phyloP scores from a whole-genome alignment of 1,140 invertebrate genomes.

The Drosophila parabipectinata region DNA sequence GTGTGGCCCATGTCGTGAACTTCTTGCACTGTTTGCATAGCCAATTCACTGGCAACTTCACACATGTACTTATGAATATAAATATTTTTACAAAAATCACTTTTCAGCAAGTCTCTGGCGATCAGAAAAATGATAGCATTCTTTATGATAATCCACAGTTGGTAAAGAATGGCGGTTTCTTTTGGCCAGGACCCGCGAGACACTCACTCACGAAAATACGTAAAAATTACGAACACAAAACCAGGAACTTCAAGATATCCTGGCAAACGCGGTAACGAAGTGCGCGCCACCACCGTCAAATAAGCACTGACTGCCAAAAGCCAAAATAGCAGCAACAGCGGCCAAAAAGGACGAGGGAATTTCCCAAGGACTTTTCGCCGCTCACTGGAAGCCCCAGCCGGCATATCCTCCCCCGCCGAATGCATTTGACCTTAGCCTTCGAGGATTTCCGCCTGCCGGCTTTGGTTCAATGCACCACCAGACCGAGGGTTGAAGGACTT shows the following conservation, averaged over 20 bases:
- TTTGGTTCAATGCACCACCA: conserved; percentile 66
- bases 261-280: conserved; percentile 25
- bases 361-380: conserved; percentile 52
- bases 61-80: conserved; percentile 14
- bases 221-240: conserved; percentile 42
- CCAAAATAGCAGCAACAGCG: conserved; percentile 42
- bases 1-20: conserved; percentile 43
- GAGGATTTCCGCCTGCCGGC: conserved; percentile 54
- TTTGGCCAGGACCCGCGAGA: conserved; percentile 26
- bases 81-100: conserved; percentile 17
- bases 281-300: conserved; percentile 68
- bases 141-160: conserved; percentile 75
- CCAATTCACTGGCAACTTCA: conserved; percentile 46
- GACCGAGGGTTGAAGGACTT: conserved; percentile 21
- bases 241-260: neutral
- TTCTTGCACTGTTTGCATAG: conserved; percentile 56
- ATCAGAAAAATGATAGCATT: conserved; percentile 21
- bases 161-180: conserved; percentile 59
- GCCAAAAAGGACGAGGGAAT: conserved; percentile 32
- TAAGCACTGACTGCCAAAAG: conserved; percentile 56
- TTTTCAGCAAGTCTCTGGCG: conserved; percentile 7
- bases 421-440: conserved; percentile 81
- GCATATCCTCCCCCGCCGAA: conserved; percentile 27
- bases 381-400: conserved; percentile 57
- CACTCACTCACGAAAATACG: conserved; percentile 39